phyloP scores from a whole-genome alignment of 2,113 vertebrate species.

The Pleuronectes platessa region DNA sequence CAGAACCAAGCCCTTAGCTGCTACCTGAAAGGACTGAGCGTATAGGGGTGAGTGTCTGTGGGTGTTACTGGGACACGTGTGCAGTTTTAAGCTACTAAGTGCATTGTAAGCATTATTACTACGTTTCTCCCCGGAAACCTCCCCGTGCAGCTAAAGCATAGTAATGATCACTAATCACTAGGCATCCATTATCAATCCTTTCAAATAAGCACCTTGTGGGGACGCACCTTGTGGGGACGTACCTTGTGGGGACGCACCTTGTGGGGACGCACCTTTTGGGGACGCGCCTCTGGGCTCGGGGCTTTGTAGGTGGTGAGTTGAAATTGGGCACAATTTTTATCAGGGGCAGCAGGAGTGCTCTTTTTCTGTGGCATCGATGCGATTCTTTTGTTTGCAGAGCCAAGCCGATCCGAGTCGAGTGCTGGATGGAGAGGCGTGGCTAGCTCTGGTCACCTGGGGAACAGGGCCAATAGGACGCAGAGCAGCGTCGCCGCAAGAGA shows the following conservation, averaged over 20 bases:
- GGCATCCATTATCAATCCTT: conserved; percentile 41
- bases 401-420: conserved; percentile 82
- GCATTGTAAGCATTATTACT: conserved; percentile 45
- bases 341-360: conserved; percentile 60
- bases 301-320: conserved; percentile 53
- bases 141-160: conserved; percentile 55
- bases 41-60: conserved; percentile 34
- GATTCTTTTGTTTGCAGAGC: conserved; percentile 88
- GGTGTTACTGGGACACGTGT: conserved; percentile 32
- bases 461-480: conserved; percentile 63
- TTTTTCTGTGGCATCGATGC: conserved; percentile 84
- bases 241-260: neutral
- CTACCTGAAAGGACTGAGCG: conserved; percentile 62
- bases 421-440: conserved; percentile 64
- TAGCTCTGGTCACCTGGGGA: conserved; percentile 90
- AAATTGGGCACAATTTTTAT: conserved; percentile 57
- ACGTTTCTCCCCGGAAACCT: conserved; percentile 12
- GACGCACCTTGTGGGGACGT: neutral
- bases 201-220: conserved; percentile 31
- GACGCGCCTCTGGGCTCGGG: conserved; percentile 40
- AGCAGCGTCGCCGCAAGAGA: conserved; percentile 65
- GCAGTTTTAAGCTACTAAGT: conserved; percentile 61
- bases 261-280: no score
- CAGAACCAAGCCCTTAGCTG: conserved; percentile 56
- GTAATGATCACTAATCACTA: conserved; percentile 54